phyloP scores from a whole-genome alignment of 2,888 invertebrate species.

The Cantharis nigra region DNA sequence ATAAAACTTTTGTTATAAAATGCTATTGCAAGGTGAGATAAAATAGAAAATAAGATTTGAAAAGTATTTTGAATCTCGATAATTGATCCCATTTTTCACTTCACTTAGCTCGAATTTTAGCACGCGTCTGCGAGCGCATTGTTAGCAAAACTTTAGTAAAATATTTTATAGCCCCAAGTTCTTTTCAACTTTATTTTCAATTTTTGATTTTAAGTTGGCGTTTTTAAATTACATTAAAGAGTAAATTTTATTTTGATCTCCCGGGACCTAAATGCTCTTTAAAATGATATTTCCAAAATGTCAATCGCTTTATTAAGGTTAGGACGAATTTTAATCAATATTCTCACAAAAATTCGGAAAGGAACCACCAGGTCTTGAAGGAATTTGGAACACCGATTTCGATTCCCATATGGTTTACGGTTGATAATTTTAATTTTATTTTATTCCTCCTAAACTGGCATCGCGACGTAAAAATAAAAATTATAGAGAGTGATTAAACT shows the following conservation, averaged over 20 bases:
- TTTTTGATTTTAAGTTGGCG: background rate
- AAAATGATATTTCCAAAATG: constrained; percentile 19
- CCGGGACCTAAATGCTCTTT: constrained; percentile 12
- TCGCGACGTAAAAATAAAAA: background rate
- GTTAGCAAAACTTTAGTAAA: constrained; percentile 15
- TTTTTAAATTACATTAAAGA: background rate
- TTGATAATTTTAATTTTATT: background rate
- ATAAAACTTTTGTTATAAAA: background rate
- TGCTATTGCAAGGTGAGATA: constrained; percentile 21
- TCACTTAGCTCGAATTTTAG: constrained; percentile 28
- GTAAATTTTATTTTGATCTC: constrained; percentile 5
- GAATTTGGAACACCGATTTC: background rate
- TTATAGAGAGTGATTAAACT: background rate
- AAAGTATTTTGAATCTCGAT: constrained; percentile 27
- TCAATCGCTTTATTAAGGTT: constrained; percentile 3
- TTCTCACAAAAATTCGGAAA: background rate
- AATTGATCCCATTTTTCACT: constrained; percentile 35
- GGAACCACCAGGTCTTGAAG: background rate
- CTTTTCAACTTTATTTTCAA: background rate
- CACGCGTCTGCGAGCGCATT: constrained; percentile 29
- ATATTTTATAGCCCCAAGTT: background rate
- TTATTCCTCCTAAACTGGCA: background rate
- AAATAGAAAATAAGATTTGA: constrained; percentile 23
- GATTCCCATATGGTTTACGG: background rate
- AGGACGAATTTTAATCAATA: background rate